Conservation (phyloP, 2,113 vertebrate species). For the Gorsachius goisagi region DNA sequence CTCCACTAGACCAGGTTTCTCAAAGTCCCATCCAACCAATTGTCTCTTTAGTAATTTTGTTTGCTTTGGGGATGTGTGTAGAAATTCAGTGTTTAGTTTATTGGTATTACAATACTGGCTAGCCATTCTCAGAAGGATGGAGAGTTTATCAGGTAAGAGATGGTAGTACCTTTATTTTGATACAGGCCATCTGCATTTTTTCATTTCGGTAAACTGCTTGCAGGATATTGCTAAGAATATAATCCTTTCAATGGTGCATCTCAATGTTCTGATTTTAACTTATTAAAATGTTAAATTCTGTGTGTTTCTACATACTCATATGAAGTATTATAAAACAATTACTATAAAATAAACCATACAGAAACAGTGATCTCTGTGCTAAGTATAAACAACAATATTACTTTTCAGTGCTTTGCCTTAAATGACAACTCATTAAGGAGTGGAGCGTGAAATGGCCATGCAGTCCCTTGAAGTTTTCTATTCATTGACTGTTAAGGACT, state of each 20-base stretch:
- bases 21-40: neutral
- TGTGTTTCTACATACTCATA: neutral
- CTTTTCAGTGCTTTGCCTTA: neutral
- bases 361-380: neutral
- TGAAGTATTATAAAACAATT: neutral
- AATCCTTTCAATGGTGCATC: slow-evolving; percentile 55
- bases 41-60: slow-evolving; percentile 7
- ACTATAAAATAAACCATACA: neutral
- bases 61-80: neutral
- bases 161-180: slow-evolving; percentile 63
- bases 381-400: neutral
- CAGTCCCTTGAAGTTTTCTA: neutral
- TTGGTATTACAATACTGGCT: slow-evolving; percentile 10
- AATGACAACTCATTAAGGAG: neutral
- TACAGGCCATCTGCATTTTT: slow-evolving; percentile 62
- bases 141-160: slow-evolving; percentile 51
- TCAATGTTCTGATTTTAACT: slow-evolving; percentile 43
- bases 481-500: neutral
- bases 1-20: neutral
- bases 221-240: slow-evolving; percentile 52
- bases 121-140: slow-evolving; percentile 19
- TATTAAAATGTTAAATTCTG: slow-evolving; percentile 23
- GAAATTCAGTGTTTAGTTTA: slow-evolving; percentile 30
- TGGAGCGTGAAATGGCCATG: neutral
- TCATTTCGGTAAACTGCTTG: slow-evolving; percentile 57